Percentiles rank a stretch among this genome's conserved stretches.
Evolutionary conservation across 1,140 invertebrate genomes (phyloP).

Genomic region (Rhagoletis pomonella): DNA sequence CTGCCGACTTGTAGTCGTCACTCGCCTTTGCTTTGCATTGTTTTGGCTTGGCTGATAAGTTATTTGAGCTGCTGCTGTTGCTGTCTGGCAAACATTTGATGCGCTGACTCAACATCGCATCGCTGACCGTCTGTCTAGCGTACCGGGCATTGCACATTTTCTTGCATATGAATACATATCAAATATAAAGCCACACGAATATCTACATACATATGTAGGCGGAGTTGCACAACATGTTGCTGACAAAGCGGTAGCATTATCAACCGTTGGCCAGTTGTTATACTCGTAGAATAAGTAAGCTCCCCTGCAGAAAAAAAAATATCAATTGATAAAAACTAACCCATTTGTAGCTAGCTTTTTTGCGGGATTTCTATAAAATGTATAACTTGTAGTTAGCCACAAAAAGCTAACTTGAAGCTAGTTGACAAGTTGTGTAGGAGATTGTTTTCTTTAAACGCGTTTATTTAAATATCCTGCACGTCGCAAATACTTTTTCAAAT

Average conservation of each 20-base stretch:
- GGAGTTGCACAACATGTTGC: neutral
- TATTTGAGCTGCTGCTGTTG: slow-evolving; percentile 1
- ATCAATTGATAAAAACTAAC: too few species aligned
- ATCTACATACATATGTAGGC: neutral
- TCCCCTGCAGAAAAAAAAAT: too few species aligned
- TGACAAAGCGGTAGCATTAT: neutral
- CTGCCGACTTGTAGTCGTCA: slow-evolving; percentile 4
- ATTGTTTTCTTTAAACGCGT: too few species aligned
- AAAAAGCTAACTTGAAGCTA: too few species aligned
- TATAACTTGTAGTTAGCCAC: too few species aligned
- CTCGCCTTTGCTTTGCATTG: neutral
- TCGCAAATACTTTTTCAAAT: too few species aligned
- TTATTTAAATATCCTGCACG: too few species aligned
- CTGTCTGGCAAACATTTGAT: neutral
- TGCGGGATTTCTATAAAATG: too few species aligned
- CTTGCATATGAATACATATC: neutral
- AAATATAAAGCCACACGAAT: too few species aligned
- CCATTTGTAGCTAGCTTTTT: too few species aligned
- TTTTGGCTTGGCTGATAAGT: neutral
- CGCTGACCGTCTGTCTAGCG: neutral
- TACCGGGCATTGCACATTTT: neutral
- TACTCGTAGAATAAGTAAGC: neutral
- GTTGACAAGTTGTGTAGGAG: too few species aligned
- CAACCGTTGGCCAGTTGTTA: neutral
- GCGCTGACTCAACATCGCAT: neutral